Evolutionary conservation across 2,888 invertebrate genomes (phyloP).

Genomic region (Bugula neritina): DNA sequence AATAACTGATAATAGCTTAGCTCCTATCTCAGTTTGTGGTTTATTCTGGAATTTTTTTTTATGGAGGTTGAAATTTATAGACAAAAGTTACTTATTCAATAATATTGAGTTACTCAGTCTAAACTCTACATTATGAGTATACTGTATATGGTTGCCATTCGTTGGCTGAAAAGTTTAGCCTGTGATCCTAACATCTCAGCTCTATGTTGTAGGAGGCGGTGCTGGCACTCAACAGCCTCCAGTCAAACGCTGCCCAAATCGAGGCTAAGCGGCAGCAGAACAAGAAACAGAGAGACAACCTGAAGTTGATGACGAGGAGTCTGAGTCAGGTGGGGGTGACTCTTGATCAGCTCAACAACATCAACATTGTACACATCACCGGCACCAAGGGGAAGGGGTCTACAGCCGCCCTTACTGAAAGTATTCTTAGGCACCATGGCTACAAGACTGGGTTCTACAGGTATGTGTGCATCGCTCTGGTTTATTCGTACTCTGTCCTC

Average conservation of each 20-base stretch:
- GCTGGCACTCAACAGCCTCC: slow-evolving; percentile 43
- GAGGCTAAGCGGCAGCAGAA: slow-evolving; percentile 38
- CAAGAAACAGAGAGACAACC: slow-evolving; percentile 34
- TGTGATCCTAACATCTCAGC: no score
- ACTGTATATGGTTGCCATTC: no score
- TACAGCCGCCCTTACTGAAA: slow-evolving; percentile 86
- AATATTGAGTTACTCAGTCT: no score
- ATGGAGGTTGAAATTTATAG: no score
- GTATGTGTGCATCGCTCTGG: slow-evolving; percentile 36
- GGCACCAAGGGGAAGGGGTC: slow-evolving; percentile 97
- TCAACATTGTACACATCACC: slow-evolving; percentile 86
- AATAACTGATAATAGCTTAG: no score
- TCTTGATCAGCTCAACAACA: slow-evolving; percentile 52
- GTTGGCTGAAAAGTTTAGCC: no score
- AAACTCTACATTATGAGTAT: no score
- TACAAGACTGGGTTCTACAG: slow-evolving; percentile 81
- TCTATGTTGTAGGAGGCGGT: slow-evolving; percentile 49
- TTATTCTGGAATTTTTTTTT: no score
- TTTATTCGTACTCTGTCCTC: no score
- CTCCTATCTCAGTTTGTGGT: no score
- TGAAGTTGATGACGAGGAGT: slow-evolving; percentile 37
- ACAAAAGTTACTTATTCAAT: no score
- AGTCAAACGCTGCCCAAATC: slow-evolving; percentile 46
- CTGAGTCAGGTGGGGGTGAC: slow-evolving; percentile 37
- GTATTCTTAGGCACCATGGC: slow-evolving; percentile 76